phyloP scores from a whole-genome alignment of 2,797 vertebrate genomes.

The Eupleurogrammus muticus region DNA sequence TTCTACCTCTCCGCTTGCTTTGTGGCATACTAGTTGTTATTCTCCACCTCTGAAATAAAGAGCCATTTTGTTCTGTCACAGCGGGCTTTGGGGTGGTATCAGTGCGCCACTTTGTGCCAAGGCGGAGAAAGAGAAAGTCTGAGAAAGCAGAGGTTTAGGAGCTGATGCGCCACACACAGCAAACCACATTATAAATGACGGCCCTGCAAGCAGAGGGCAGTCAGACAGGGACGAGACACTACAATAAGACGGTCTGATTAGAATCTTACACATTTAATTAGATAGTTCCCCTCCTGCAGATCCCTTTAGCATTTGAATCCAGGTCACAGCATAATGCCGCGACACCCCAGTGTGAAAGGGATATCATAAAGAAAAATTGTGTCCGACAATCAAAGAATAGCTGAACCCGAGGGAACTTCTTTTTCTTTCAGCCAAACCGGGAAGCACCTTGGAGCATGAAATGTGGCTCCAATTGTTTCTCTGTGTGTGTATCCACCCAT shows the following conservation, averaged over 20 bases:
- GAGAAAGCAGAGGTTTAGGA: constrained; percentile 24
- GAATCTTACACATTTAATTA: constrained; percentile 64
- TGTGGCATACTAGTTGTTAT: constrained; percentile 51
- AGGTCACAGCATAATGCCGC: constrained; percentile 37
- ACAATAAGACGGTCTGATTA: constrained; percentile 48
- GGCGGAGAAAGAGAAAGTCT: constrained; percentile 44
- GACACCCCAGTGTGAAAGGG: constrained; percentile 48
- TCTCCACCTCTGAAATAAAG: constrained; percentile 61
- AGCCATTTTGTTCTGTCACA: constrained; percentile 59
- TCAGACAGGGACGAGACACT: constrained; percentile 29
- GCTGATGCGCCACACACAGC: not conserved
- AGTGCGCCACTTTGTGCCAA: constrained; percentile 69
- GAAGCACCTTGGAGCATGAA: constrained; percentile 79
- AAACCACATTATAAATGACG: constrained; percentile 30
- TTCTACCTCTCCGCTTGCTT: constrained; percentile 44
- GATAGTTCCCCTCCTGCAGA: constrained; percentile 60
- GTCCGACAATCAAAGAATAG: constrained; percentile 64
- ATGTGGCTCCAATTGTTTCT: constrained; percentile 82
- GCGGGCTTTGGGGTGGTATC: constrained; percentile 57
- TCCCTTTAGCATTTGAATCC: constrained; percentile 59
- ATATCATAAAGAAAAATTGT: constrained; percentile 61
- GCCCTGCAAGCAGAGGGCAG: constrained; percentile 21
- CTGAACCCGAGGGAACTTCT: constrained; percentile 47
- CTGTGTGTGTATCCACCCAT: constrained; percentile 76
- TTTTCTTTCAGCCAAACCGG: constrained; percentile 56